phyloP scores from a whole-genome alignment of 2,113 vertebrate genomes.

The Xiphophorus maculatus region DNA sequence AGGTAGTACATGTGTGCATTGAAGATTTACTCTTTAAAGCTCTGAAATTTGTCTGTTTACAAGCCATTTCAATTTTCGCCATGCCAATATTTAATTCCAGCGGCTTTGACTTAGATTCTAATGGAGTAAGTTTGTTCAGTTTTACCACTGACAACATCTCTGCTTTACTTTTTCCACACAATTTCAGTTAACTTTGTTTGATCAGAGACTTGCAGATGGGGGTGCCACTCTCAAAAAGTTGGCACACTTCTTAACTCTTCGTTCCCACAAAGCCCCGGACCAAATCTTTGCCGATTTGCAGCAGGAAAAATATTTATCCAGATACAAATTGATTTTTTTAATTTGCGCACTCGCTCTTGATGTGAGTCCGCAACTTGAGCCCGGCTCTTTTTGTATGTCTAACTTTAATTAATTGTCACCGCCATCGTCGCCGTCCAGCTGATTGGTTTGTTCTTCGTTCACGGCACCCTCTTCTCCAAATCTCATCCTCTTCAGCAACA shows the following conservation, averaged over 20 bases:
- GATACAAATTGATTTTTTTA: slow-evolving; percentile 67
- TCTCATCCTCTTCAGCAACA: slow-evolving; percentile 72
- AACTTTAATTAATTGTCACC: slow-evolving; percentile 70
- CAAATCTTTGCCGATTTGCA: slow-evolving; percentile 46
- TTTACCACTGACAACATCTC: background rate
- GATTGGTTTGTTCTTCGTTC: slow-evolving; percentile 73
- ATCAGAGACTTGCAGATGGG: background rate
- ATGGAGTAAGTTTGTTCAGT: background rate
- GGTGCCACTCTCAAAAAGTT: slow-evolving; percentile 37
- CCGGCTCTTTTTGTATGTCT: slow-evolving; percentile 62
- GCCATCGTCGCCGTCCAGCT: slow-evolving; percentile 51
- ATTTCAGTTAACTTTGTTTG: background rate
- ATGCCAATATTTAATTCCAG: background rate
- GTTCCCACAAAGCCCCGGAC: slow-evolving; percentile 23
- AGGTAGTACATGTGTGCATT: background rate
- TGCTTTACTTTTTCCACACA: background rate
- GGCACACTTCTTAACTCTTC: slow-evolving; percentile 31
- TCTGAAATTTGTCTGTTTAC: background rate
- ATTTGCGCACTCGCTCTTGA: slow-evolving; percentile 61
- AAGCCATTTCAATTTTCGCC: background rate
- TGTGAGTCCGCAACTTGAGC: slow-evolving; percentile 57
- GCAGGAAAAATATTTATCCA: slow-evolving; percentile 64
- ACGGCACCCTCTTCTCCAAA: slow-evolving; percentile 64
- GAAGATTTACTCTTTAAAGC: background rate
- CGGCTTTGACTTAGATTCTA: background rate